Base-by-base conservation (phyloP, 1,140 invertebrate genomes). In the Euwallacea fornicatus region DNA sequence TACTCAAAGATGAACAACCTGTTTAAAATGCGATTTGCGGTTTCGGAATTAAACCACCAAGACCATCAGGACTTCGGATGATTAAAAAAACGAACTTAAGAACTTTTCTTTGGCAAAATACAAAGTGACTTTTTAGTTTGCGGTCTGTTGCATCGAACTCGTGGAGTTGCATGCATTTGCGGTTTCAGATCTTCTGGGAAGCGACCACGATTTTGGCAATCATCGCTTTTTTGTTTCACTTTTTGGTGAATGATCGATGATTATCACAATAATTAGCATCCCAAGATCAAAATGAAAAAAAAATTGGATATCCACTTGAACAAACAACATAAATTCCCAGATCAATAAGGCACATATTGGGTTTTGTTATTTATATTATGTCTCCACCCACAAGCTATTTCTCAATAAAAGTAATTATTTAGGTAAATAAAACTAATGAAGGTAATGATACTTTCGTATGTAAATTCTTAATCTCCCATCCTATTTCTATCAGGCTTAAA, bases 21-120 rank as follows among this genome's bases (percentile, higher is more conserved):
- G 46, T 50, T 50, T 50, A 50, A 50, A 50, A 50, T 50, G 46
- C 46, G 46, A 50, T 50, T 13, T 50, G 46, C 46, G 46, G 46
- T 50, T 50, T 50, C 46, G 46, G 46, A 50, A 50, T 13, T 6
- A 50, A 50, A 50, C 46, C 46, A 50, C 46, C 46, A 50, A 10
- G 46, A 50, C 46, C 21, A 33, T 33, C 21, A 33, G 21, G 4
- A 33, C 21, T 33, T 33, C 46, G 46, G 46, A 13, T 50, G 46
- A 13, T 13, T 50, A 10, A 50, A 50, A 50, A 50, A 50, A 50
- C 46, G 7, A 50, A 50, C 46, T 50, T 13, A 33, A 33, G 21
- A 33, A 33, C 21, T 33, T 33, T 33, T 33, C 21, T 33, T 33
- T 33, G 1, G 21, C 21, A 33, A 33, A 33, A 33, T 33, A 33